Base-by-base conservation (phyloP, 2,113 vertebrate species). In the Propithecus coquereli region DNA sequence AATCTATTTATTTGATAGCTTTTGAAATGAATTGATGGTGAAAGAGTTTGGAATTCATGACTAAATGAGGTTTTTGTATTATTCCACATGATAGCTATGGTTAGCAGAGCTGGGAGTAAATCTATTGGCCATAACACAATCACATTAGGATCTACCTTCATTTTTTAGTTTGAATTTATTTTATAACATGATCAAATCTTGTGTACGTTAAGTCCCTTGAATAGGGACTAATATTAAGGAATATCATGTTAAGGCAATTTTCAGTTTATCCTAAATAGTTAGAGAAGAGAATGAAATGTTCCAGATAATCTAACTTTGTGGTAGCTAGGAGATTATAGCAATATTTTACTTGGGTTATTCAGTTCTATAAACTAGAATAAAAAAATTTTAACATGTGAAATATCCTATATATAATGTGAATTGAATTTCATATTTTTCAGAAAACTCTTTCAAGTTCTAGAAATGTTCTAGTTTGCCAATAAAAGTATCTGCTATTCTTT, bases 161-260 rank as follows among this genome's bases (percentile, higher is more conserved):
- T 59, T 95, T 92, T 66, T 92, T 89, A 70, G 47, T 71, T 94
- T 87, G 40, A 74, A 76, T 85, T 95, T 94, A 45, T 95, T 85
- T 91, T 76, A 89, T 66, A 79, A 68, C 22, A 61, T 32, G 66
- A 63, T 85, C 61, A 87, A 91, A 52, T 92, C n/a, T 90, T 82
- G 2, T 89, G 9, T 95, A 52, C 23, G 52, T 88, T 68, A 88
- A 87, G 34, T 90, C 61, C 40, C 25, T 90, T 94, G 71, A 83
- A 61, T 94, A 52, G 92, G 76, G 70, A 80, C 10, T 70, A 54
- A 57, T 91, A 88, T 50, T 92, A 85, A 95, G 40, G 45, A 74
- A 10, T 88, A 54, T 70, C 23, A 82, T 52, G 5, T 89, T 79
- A 65, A 37, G 27, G 43, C 23, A 74, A 52, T 95, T 81, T 95